Percentiles rank a stretch among this genome's conserved stretches.
Evolutionary conservation across 1,140 invertebrate species (phyloP).

Genomic region (Lethrus apterus): DNA sequence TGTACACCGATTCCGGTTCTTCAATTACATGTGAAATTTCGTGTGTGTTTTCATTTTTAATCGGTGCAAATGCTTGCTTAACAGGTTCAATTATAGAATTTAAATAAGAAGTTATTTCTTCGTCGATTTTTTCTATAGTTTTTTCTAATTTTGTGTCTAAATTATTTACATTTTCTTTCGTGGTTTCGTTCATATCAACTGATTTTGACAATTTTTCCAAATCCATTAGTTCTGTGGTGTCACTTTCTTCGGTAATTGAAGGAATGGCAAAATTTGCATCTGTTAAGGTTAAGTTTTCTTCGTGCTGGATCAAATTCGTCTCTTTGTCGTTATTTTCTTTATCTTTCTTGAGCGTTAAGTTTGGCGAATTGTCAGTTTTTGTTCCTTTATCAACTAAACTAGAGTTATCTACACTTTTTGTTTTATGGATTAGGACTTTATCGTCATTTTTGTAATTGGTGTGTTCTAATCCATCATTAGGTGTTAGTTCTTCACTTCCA

Average conservation of each 20-base stretch:
- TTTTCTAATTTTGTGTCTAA: background rate
- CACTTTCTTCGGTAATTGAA: slow-evolving; percentile 4
- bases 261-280: no score
- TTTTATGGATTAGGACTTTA: no score
- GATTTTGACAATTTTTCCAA: background rate
- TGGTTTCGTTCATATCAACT: background rate
- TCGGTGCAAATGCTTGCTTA: background rate
- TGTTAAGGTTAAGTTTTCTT: no score
- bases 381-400: background rate
- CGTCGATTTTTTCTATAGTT: background rate
- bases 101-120: slow-evolving; percentile 3
- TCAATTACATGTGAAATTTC: no score
- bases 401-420: no score
- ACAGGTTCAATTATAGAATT: slow-evolving; percentile 8
- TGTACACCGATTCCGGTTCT: slow-evolving; percentile 6
- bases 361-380: slow-evolving; percentile 5
- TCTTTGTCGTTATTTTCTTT: background rate
- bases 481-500: background rate
- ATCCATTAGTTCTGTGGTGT: no score
- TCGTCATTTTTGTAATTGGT: no score
- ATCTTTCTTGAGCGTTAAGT: no score
- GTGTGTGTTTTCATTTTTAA: background rate
- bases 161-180: background rate
- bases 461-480: no score
- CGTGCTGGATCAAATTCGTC: no score